Evolutionary conservation across 2,888 invertebrate genomes (phyloP), one percentile per base, ranked within the genome.

Genomic region (Halictus ligatus): DNA sequence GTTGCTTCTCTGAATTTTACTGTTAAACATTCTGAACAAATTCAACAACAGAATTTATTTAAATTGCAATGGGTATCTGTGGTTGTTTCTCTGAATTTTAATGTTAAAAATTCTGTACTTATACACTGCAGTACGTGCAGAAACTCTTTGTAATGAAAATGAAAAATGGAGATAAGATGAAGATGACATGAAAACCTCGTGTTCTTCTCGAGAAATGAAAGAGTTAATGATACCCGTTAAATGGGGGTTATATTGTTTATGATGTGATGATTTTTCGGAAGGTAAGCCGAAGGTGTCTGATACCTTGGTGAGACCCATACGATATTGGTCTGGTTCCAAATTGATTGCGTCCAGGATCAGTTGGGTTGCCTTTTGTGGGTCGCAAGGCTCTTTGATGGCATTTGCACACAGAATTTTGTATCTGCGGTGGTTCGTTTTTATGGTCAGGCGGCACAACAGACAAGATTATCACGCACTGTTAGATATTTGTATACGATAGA

Each of bases 331-430:
- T 92, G 97, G 96, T 95, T 98, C 98, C 96, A 99, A 97, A 96
- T 97, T 97, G 95, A 98, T 97, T 94, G 96, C 96, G 92, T 97
- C 97, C 96, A 98, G 97, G 96, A 99, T 98, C 96, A 97, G 96
- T 95, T 97, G 96, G 90, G 98, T 97, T 93, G 98, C 98, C 96
- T 98, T 97, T 96, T 97, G 97, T 89, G 97, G 96, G 91, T 97
- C 96, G 95, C 96, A 97, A 92, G 96, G 96, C 92, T 97, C 97
- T 96, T 97, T 97, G 96, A 98, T 95, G 95, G 96, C 97, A 96
- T 98, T 98, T 96, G 99, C 98, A 96, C 99, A 99, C 97, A 99
- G 98, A 97, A 99, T 99, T 97, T 99, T 98, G 98, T 99, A 99
- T 98, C 99, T 98, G 97, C 96, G 96, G 96, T 96, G 95, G 81